Conservation (phyloP, 2,113 vertebrate genomes). For the Catharus minimus region DNA sequence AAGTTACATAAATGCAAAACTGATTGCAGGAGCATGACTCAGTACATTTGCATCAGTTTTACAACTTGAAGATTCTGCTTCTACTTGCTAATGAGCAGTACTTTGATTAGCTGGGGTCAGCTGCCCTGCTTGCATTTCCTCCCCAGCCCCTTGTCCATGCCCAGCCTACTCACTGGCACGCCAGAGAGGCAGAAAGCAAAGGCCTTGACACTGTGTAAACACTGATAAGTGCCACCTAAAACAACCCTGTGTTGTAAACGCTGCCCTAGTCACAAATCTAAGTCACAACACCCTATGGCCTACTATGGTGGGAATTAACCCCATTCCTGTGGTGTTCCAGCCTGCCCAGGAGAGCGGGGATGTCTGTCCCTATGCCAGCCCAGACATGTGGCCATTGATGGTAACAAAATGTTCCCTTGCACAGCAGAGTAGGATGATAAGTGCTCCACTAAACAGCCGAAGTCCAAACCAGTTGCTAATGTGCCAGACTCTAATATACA, state of each 20-base stretch:
- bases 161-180: background rate
- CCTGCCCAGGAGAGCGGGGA: background rate
- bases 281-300: fast-evolving
- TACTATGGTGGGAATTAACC: background rate
- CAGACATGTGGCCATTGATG: background rate
- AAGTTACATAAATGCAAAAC: background rate
- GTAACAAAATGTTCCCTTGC: background rate
- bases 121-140: background rate
- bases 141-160: background rate
- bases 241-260: background rate
- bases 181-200: background rate
- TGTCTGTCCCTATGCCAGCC: background rate
- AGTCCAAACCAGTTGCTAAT: background rate
- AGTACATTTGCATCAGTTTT: background rate
- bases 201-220: background rate
- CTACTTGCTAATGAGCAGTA: background rate
- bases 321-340: background rate
- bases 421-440: background rate
- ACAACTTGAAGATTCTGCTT: background rate
- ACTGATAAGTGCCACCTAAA: background rate
- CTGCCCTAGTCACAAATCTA: background rate
- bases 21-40: background rate
- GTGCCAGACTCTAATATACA: background rate
- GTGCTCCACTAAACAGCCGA: background rate
- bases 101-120: background rate